These are phyloP conservation scores for Hormaphis cornu DNA, from an alignment of 1,140 invertebrate genomes.

Conservation along the genomic window DNA sequence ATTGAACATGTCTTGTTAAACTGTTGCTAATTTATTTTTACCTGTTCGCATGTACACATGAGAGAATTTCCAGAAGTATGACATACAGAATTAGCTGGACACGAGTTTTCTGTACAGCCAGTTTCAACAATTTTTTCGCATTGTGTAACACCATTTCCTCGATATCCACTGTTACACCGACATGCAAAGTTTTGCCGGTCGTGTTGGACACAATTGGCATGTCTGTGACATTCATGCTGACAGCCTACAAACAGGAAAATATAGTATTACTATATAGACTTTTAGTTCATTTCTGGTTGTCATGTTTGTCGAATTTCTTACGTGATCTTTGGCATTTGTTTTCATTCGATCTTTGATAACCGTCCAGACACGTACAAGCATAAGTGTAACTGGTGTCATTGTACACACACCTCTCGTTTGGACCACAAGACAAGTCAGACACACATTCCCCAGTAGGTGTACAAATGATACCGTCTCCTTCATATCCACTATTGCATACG, in stretches of 20 bases:
- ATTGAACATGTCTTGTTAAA: neutral
- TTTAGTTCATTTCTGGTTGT: neutral
- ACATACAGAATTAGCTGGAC: constrained; percentile 73
- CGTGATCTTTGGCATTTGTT: constrained; percentile 25
- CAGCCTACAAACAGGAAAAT: constrained; percentile 24
- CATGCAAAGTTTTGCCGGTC: constrained; percentile 47
- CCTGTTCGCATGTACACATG: constrained; percentile 45
- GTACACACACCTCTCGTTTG: constrained; percentile 64
- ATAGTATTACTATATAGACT: neutral
- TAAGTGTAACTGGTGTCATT: constrained; percentile 49
- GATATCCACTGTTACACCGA: constrained; percentile 55
- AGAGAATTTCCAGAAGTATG: constrained; percentile 50
- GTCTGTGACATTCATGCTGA: constrained; percentile 35
- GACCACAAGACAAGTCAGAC: constrained; percentile 58
- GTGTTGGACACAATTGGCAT: constrained; percentile 35
- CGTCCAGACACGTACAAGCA: constrained; percentile 58
- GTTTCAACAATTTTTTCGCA: constrained; percentile 46
- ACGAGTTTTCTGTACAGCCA: constrained; percentile 75
- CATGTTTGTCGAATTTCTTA: constrained; percentile 34
- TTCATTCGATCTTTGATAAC: constrained; percentile 38
- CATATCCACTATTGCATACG: constrained; percentile 55
- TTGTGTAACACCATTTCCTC: constrained; percentile 44
- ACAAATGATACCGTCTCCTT: constrained; percentile 45
- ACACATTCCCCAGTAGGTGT: constrained; percentile 51
- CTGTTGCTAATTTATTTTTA: neutral